Percentiles rank a stretch among this genome's conserved stretches.
phyloP scores from a whole-genome alignment of 2,888 invertebrate genomes.

The Theristus sp. region DNA sequence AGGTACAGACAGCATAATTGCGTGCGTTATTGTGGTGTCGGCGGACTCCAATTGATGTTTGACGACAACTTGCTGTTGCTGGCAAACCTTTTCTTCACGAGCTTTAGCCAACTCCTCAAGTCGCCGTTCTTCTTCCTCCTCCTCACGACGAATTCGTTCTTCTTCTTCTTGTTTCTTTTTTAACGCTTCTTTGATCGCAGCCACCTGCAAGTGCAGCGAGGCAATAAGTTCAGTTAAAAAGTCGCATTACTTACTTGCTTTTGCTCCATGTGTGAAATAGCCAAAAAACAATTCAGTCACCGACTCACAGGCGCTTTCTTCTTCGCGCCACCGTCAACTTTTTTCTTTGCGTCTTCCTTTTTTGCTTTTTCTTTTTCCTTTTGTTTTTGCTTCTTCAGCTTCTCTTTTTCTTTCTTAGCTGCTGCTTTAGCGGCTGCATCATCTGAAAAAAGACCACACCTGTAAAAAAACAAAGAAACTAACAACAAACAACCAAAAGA shows the following conservation, averaged over 20 bases:
- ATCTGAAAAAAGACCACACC: constrained; percentile 1
- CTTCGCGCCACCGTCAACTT: constrained; percentile 8
- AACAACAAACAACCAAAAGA: too few relatives aligned
- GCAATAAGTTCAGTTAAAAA: not conserved
- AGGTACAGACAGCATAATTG: too few relatives aligned
- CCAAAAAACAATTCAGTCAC: too few relatives aligned
- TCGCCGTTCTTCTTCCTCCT: constrained; percentile 42
- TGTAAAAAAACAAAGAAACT: too few relatives aligned
- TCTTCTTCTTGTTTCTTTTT: constrained; percentile 45
- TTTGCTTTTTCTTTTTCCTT: too few relatives aligned
- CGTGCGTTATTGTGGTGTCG: too few relatives aligned
- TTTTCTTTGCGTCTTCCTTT: constrained; percentile 5
- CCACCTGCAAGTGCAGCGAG: constrained; percentile 22
- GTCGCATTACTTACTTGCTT: not conserved
- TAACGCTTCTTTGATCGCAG: constrained; percentile 32
- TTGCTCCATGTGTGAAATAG: not conserved
- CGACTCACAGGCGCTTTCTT: not conserved
- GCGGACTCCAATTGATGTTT: too few relatives aligned
- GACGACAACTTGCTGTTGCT: too few relatives aligned
- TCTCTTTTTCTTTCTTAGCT: constrained; percentile 23
- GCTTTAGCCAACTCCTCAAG: constrained; percentile 40
- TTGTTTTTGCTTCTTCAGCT: constrained; percentile 3
- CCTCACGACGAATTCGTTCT: constrained; percentile 40
- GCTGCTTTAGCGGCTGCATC: constrained; percentile 42
- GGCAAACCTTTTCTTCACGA: too few relatives aligned